A percentile compares a stretch with the other conserved stretches of the same genome.
Evolutionary conservation across 2,797 vertebrate genomes (phyloP).

Genomic region (Luscinia megarhynchos): DNA sequence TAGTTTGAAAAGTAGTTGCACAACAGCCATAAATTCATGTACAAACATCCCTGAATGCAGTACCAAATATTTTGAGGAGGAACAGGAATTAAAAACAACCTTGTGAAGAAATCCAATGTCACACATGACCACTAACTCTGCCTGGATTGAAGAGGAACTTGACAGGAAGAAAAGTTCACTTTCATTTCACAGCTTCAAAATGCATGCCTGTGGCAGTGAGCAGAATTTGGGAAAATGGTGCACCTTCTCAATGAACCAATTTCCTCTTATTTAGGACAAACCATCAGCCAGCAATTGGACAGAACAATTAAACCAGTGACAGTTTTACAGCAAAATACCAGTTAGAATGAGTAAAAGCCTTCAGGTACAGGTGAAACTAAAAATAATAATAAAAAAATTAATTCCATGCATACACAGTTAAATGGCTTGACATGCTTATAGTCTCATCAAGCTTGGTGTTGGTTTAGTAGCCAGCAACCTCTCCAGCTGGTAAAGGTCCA

Average conservation of each 20-base stretch:
- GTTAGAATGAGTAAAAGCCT: conserved; percentile 76
- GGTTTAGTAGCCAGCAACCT: conserved; percentile 60
- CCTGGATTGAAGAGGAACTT: neutral
- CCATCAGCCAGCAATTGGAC: conserved; percentile 63
- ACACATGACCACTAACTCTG: neutral
- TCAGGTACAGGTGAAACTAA: conserved; percentile 67
- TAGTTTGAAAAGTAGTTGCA: conserved; percentile 6
- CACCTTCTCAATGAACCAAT: conserved; percentile 54
- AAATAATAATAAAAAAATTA: conserved; percentile 66
- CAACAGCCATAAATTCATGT: neutral
- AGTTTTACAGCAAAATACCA: conserved; percentile 80
- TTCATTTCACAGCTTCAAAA: conserved; percentile 38
- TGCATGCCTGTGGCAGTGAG: neutral
- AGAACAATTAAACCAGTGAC: conserved; percentile 77
- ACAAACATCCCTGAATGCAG: conserved; percentile 21
- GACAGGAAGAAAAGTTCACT: neutral
- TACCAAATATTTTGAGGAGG: neutral
- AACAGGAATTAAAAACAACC: conserved; percentile 1
- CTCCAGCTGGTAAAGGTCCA: conserved; percentile 54
- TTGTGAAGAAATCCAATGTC: neutral
- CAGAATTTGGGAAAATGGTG: neutral
- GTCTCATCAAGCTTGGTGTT: conserved; percentile 65
- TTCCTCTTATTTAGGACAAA: conserved; percentile 61
- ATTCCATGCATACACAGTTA: conserved; percentile 77
- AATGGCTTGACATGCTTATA: conserved; percentile 73